phyloP scores from a whole-genome alignment of 2,113 vertebrate species.

The Thunnus thynnus region DNA sequence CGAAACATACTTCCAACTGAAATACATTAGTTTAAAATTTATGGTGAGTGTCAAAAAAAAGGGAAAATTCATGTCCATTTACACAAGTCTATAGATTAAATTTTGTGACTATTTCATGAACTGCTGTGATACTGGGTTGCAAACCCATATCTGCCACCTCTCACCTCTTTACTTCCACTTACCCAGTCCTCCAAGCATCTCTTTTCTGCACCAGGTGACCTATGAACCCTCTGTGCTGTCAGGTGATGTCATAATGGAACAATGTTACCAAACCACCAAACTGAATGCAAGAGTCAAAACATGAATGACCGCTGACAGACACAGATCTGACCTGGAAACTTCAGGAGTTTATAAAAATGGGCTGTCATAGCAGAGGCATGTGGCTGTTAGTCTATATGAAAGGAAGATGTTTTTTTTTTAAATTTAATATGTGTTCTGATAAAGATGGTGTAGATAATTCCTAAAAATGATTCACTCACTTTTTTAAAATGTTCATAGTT shows the following conservation, averaged over 20 bases:
- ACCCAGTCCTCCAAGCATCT: slow-evolving; percentile 32
- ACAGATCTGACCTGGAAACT: slow-evolving; percentile 10
- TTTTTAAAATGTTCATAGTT: too few species aligned
- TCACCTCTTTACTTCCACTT: slow-evolving; percentile 13
- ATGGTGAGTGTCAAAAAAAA: too few species aligned
- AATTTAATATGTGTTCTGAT: background rate
- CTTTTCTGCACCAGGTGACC: slow-evolving; percentile 35
- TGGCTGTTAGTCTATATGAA: background rate
- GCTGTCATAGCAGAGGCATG: background rate
- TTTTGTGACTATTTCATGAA: too few species aligned
- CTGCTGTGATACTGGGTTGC: too few species aligned
- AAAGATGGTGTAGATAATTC: background rate
- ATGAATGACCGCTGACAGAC: slow-evolving; percentile 12
- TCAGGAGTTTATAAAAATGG: background rate
- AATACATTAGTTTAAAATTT: too few species aligned
- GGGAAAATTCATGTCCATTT: too few species aligned
- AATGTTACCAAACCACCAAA: slow-evolving; percentile 13
- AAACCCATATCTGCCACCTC: slow-evolving; percentile 6
- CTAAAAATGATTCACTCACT: too few species aligned
- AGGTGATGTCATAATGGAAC: slow-evolving; percentile 28
- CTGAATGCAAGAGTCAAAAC: slow-evolving; percentile 24
- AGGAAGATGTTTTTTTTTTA: background rate
- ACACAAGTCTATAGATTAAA: too few species aligned
- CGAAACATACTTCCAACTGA: too few species aligned
- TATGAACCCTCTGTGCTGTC: slow-evolving; percentile 24